These are phyloP conservation scores for Lamellibrachia luymesi DNA, from an alignment of 1,140 invertebrate species.

Conservation along the genomic window DNA sequence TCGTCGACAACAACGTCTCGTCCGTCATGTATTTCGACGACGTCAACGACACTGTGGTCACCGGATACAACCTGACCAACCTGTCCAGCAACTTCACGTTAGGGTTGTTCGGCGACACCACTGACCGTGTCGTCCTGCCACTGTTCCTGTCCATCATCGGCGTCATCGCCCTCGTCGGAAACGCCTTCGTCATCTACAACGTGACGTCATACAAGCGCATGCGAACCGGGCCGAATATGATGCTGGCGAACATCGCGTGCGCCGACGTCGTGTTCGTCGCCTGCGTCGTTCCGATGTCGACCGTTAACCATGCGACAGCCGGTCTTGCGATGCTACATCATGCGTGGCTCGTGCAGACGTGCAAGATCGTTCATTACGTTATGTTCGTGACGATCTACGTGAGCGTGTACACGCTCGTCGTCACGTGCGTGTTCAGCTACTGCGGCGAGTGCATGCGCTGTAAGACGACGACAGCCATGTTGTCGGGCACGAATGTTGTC, in stretches of 20 bases:
- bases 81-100: conserved; percentile 30
- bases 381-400: conserved; percentile 28
- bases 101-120: conserved; percentile 18
- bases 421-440: conserved; percentile 29
- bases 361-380: conserved; percentile 25
- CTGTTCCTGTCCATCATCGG: conserved; percentile 18
- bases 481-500: conserved; percentile 21
- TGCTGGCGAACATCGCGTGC: conserved; percentile 27
- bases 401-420: conserved; percentile 28
- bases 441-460: conserved; percentile 20
- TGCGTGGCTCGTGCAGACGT: neutral
- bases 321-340: neutral
- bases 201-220: conserved; percentile 19
- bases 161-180: conserved; percentile 19
- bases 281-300: conserved; percentile 11
- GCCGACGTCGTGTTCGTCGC: conserved; percentile 23
- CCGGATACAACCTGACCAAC: neutral
- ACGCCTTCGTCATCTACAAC: conserved; percentile 13
- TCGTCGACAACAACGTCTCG: neutral
- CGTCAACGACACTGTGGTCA: neutral
- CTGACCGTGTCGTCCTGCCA: conserved; percentile 21
- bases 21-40: neutral
- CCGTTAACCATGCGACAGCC: conserved; percentile 19
- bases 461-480: neutral
- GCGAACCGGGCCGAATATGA: conserved; percentile 28